Percentiles rank a stretch among this genome's conserved stretches.
Conservation (phyloP, 2,888 invertebrate species). For the Ennomos erosarius region DNA sequence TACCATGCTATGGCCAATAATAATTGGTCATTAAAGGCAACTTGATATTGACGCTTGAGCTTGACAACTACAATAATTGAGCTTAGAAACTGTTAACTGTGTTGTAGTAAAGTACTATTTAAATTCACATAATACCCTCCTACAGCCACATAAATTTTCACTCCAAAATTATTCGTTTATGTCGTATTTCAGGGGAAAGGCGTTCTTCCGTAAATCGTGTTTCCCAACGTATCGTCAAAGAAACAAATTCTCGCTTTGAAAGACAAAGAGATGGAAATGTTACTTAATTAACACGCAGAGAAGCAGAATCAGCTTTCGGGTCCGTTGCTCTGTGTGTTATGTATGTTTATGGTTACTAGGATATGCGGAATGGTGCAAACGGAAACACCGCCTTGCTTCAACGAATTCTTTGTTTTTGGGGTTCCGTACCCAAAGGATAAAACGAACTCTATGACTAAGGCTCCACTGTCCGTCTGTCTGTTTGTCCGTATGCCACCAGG, state of each 20-base stretch:
- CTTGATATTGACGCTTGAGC: too few species aligned
- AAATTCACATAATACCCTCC: not conserved
- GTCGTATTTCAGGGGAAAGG: not conserved
- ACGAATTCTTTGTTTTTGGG: not conserved
- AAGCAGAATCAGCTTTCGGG: constrained; percentile 42
- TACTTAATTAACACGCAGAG: constrained; percentile 49
- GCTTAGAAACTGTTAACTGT: too few species aligned
- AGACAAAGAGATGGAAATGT: constrained; percentile 35
- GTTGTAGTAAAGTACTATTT: not conserved
- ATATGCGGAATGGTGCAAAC: not conserved
- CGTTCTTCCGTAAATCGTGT: constrained; percentile 3
- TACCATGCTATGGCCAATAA: too few species aligned
- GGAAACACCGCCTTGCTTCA: not conserved
- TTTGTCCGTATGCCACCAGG: too few species aligned
- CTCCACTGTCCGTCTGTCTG: too few species aligned
- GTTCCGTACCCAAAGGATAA: too few species aligned
- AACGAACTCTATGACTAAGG: too few species aligned
- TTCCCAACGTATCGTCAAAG: constrained; percentile 15
- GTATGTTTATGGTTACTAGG: constrained; percentile 4
- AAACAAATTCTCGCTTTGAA: constrained; percentile 34
- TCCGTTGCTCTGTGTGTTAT: constrained; percentile 30
- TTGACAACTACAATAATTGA: too few species aligned
- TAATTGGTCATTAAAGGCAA: too few species aligned
- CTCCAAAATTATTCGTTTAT: not conserved
- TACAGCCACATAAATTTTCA: not conserved